Evolutionary conservation across 2,113 vertebrate species (phyloP), one percentile per base, ranked within the genome.

Genomic region (Peromyscus leucopus): DNA sequence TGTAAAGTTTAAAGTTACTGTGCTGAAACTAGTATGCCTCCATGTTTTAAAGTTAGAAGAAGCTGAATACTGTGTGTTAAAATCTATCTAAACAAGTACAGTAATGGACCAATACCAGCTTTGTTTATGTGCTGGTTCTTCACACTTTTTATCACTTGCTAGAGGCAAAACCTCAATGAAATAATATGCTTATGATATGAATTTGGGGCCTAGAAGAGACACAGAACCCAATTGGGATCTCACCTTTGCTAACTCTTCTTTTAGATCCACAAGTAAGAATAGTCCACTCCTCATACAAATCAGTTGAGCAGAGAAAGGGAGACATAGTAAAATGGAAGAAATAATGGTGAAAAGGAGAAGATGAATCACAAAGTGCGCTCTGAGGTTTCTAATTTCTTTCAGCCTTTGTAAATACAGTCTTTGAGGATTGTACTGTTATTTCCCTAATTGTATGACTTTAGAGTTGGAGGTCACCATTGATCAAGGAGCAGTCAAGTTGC

Each of bases 1-100:
- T 79, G 91, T 92, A 69, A 90, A 82, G 71, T 80, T 96, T 95
- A 51, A 96, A 67, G 12, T 91, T 95, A 5, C 7, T 86, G 6
- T 76, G 59, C 90, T 93, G 80, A 76, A 96, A 72, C 21, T 61
- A 61, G 13, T 26, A 89, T 48, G 82, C 4, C 2, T 92, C 1
- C 59, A 1, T 82, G 89, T 80, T 92, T 96, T 92, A 82, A 84
- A 92, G 6, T 83, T 88, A 5, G 16, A 82, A 51, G 51, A 65
- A 75, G 31, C 76, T 16, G 31, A 51, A 63, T 86, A 4, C 51
- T 84, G 21, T 51, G 4, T 46, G 7, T 86, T 91, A n/a, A 80
- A 89, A 39, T 76, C 59, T 55, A 1, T 76, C 17, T 89, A 92
- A 76, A 48, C 69, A 89, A 19, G 69, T 89, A 51, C 9, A 92